Percentiles rank a stretch among this genome's conserved stretches.
phyloP scores from a whole-genome alignment of 2,888 invertebrate genomes.

The Desoria tigrina region DNA sequence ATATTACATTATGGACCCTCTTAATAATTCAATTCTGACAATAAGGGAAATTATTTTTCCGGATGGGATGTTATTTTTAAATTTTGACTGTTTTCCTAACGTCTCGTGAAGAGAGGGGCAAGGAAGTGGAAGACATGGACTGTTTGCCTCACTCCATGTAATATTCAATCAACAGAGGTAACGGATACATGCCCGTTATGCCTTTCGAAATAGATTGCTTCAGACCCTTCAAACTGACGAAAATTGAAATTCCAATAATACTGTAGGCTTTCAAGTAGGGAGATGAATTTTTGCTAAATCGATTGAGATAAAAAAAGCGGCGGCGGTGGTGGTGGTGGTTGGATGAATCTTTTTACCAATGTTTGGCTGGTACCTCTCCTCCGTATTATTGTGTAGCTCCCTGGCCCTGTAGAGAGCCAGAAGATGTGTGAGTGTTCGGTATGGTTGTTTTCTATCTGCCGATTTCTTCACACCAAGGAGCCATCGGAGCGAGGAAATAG shows the following conservation, averaged over 20 bases:
- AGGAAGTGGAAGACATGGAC: neutral
- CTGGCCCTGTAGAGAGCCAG: too few relatives aligned
- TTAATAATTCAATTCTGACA: too few relatives aligned
- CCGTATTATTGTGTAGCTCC: too few relatives aligned
- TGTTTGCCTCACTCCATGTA: neutral
- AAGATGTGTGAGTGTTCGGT: constrained; percentile 9
- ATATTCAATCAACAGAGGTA: neutral
- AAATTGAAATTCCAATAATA: constrained; percentile 23
- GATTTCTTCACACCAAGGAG: constrained; percentile 27
- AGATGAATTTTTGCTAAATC: constrained; percentile 22
- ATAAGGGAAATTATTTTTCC: constrained; percentile 14
- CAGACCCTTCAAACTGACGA: constrained; percentile 5
- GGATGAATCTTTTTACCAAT: neutral
- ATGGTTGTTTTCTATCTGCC: constrained; percentile 12
- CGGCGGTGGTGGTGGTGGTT: neutral
- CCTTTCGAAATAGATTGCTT: neutral
- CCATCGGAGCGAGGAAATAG: constrained; percentile 16
- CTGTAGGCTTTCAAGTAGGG: neutral
- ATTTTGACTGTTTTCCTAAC: constrained; percentile 13
- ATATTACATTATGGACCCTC: too few relatives aligned
- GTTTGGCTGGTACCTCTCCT: too few relatives aligned
- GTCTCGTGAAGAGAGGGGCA: neutral
- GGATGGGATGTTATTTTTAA: constrained; percentile 17
- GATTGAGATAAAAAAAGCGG: constrained; percentile 19
- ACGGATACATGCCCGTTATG: neutral